These are phyloP conservation scores for Nymphalis c-album DNA, from an alignment of 2,888 invertebrate genomes.

Conservation along the genomic window DNA sequence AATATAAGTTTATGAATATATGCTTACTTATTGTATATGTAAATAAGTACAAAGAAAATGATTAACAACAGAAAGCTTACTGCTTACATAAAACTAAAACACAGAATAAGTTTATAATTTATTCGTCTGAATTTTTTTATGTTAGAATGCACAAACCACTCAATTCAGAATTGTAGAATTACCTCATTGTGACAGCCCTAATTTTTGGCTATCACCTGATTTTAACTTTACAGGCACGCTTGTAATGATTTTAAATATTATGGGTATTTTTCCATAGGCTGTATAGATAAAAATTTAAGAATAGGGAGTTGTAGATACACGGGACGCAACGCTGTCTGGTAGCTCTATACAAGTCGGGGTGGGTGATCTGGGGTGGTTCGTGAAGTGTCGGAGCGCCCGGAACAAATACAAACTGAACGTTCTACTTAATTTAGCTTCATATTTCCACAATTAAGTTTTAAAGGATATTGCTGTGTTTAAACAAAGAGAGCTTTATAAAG, in stretches of 20 bases:
- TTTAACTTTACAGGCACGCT: background rate
- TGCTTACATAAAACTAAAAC: no score
- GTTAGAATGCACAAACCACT: background rate
- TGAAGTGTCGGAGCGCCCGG: background rate
- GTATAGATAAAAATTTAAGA: slow-evolving; percentile 2
- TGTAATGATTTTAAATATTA: background rate
- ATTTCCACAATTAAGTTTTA: background rate
- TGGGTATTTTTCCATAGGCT: background rate
- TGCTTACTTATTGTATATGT: no score
- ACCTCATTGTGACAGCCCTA: background rate
- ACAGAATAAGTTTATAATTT: background rate
- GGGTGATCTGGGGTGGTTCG: slow-evolving; percentile 1
- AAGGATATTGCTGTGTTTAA: background rate
- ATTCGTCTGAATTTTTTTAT: slow-evolving; percentile 3
- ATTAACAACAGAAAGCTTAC: no score
- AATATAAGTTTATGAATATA: no score
- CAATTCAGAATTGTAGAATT: background rate
- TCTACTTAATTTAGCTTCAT: slow-evolving; percentile 4
- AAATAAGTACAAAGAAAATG: no score
- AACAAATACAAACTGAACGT: background rate
- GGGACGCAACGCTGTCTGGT: slow-evolving; percentile 19
- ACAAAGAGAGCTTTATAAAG: no score
- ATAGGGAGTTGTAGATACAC: background rate
- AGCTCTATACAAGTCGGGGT: slow-evolving; percentile 18
- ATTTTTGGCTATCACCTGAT: slow-evolving; percentile 6